Evolutionary conservation across 2,888 invertebrate species (phyloP).

Genomic region (Ornithoptera priamus): DNA sequence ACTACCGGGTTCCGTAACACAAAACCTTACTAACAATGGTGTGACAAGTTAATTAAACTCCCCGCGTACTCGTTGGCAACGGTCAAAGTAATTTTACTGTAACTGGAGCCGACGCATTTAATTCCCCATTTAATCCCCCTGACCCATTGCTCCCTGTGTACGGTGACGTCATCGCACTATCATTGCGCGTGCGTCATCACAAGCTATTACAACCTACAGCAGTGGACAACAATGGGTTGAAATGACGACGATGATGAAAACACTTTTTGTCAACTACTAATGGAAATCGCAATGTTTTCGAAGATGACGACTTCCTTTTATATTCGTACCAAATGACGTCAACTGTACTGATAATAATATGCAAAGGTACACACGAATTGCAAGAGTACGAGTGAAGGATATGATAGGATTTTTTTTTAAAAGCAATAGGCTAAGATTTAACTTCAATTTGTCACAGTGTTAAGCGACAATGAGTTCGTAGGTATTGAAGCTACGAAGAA

Average conservation of each 20-base stretch:
- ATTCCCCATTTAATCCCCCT: slow-evolving; percentile 11
- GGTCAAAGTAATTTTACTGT: slow-evolving; percentile 27
- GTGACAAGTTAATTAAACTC: slow-evolving; percentile 8
- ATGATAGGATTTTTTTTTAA: too few species aligned
- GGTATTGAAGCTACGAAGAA: too few species aligned
- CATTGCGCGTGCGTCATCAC: background rate
- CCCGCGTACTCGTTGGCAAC: slow-evolving; percentile 12
- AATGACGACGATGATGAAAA: too few species aligned
- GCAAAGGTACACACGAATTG: background rate
- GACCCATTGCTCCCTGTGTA: slow-evolving; percentile 3
- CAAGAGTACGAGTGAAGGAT: too few species aligned
- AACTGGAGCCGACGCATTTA: slow-evolving; percentile 16
- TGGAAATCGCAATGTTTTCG: background rate
- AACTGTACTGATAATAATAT: background rate
- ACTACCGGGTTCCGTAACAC: background rate
- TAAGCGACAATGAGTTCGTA: too few species aligned
- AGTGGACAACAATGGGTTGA: background rate
- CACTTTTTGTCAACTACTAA: too few species aligned
- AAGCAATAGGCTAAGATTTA: too few species aligned
- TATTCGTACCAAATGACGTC: background rate
- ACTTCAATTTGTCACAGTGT: too few species aligned
- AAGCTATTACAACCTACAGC: background rate
- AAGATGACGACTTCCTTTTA: background rate
- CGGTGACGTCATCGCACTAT: background rate
- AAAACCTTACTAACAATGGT: background rate